Conservation (phyloP, 2,797 vertebrate species). For the Champsocephalus esox region DNA sequence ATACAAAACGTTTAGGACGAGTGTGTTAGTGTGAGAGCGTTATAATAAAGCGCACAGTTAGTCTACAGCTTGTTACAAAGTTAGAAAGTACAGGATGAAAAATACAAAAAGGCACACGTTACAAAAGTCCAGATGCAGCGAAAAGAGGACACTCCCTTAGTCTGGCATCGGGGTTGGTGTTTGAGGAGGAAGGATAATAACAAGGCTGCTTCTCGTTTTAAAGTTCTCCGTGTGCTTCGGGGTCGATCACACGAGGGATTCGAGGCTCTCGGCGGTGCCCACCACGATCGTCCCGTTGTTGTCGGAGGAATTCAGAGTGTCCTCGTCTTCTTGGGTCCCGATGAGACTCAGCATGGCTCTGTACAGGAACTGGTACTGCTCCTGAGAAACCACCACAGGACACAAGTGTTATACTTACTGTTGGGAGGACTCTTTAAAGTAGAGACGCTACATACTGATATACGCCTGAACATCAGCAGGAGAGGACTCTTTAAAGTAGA, state of each 20-base stretch:
- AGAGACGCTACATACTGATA: no score
- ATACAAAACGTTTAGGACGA: conserved; percentile 79
- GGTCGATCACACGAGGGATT: conserved; percentile 91
- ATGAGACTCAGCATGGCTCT: conserved; percentile 95
- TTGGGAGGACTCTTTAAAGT: no score
- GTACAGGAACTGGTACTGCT: conserved; percentile 97
- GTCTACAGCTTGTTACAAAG: conserved; percentile 72
- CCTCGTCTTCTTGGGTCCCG: conserved; percentile 91
- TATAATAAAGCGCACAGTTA: conserved; percentile 59
- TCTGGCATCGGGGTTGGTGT: conserved; percentile 32
- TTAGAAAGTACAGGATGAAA: conserved; percentile 68
- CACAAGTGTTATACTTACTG: background rate
- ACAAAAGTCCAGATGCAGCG: conserved; percentile 65
- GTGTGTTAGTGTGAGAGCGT: conserved; percentile 64
- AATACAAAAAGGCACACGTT: conserved; percentile 83
- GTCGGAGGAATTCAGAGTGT: conserved; percentile 87
- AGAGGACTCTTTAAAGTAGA: no score
- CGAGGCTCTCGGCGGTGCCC: conserved; percentile 90
- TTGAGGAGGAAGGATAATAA: conserved; percentile 16
- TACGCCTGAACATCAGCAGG: no score
- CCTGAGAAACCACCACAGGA: conserved; percentile 80
- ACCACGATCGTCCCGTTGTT: conserved; percentile 88
- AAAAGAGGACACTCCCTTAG: conserved; percentile 39
- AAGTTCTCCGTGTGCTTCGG: conserved; percentile 20
- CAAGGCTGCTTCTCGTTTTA: conserved; percentile 23